Conservation (phyloP, 1,140 invertebrate species). For the Eufriesea mexicana region DNA sequence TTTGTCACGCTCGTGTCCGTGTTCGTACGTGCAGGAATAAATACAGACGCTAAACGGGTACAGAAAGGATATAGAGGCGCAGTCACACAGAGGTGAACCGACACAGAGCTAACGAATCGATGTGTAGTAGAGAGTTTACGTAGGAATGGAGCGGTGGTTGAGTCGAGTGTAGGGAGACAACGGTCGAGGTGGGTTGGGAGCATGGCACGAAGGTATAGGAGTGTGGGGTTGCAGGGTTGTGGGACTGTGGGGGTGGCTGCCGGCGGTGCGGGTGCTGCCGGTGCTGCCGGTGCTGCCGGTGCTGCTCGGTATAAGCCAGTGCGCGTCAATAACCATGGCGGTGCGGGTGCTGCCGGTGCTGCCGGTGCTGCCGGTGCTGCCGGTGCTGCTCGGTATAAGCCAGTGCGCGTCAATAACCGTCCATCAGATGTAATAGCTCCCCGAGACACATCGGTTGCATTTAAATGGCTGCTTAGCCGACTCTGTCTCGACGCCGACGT, state of each 20-base stretch:
- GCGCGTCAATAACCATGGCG: constrained; percentile 83
- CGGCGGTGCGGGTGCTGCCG: not conserved
- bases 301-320: constrained; percentile 79
- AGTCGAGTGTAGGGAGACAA: constrained; percentile 27
- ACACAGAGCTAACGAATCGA: constrained; percentile 8
- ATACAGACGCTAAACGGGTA: constrained; percentile 35
- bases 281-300: constrained; percentile 40
- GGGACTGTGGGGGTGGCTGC: constrained; percentile 48
- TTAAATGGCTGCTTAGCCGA: constrained; percentile 83
- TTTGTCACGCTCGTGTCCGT: constrained; percentile 13
- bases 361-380: constrained; percentile 35
- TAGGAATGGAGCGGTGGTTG: constrained; percentile 41
- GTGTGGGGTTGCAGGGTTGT: constrained; percentile 56
- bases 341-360: not conserved
- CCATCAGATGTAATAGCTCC: constrained; percentile 83
- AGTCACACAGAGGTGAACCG: not conserved
- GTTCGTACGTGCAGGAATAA: constrained; percentile 16
- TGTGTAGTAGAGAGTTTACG: constrained; percentile 41
- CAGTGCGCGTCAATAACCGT: constrained; percentile 82
- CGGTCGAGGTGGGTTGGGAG: constrained; percentile 17
- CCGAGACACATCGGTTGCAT: constrained; percentile 83
- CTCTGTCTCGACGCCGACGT: constrained; percentile 82
- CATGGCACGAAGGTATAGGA: not conserved
- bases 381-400: constrained; percentile 76
- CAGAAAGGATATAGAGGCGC: not conserved